Conservation (phyloP, 2,888 invertebrate species). For the Lithophane leautieri region DNA sequence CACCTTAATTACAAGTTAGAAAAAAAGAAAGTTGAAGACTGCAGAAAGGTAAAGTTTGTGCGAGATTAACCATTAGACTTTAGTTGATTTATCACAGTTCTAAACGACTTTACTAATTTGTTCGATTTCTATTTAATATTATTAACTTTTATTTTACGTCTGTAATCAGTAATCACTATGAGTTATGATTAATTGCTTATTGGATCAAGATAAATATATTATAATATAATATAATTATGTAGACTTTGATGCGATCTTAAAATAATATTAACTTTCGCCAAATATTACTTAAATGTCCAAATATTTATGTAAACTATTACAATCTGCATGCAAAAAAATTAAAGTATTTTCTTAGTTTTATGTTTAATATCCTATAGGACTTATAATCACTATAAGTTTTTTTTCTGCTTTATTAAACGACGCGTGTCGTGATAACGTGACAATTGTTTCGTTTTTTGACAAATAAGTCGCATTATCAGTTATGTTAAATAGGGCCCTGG, state of each 20-base stretch:
- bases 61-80: neutral
- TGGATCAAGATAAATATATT: neutral
- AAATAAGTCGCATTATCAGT: neutral
- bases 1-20: slow-evolving; percentile 22
- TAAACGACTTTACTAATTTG: slow-evolving; percentile 13
- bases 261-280: neutral
- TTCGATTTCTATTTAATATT: slow-evolving; percentile 10
- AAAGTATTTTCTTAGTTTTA: neutral
- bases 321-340: neutral
- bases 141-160: slow-evolving; percentile 3
- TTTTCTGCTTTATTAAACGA: neutral
- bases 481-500: neutral
- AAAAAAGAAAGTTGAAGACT: neutral
- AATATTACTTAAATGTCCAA: neutral
- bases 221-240: too few species aligned
- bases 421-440: neutral
- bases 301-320: neutral
- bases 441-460: neutral
- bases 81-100: slow-evolving; percentile 5
- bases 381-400: too few species aligned
- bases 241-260: neutral
- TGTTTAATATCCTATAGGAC: neutral
- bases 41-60: slow-evolving; percentile 18
- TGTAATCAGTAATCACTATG: slow-evolving; percentile 5
- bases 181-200: slow-evolving; percentile 4